Evolutionary conservation across 2,797 vertebrate genomes (phyloP).

Genomic region (Knipowitschia caucasica): DNA sequence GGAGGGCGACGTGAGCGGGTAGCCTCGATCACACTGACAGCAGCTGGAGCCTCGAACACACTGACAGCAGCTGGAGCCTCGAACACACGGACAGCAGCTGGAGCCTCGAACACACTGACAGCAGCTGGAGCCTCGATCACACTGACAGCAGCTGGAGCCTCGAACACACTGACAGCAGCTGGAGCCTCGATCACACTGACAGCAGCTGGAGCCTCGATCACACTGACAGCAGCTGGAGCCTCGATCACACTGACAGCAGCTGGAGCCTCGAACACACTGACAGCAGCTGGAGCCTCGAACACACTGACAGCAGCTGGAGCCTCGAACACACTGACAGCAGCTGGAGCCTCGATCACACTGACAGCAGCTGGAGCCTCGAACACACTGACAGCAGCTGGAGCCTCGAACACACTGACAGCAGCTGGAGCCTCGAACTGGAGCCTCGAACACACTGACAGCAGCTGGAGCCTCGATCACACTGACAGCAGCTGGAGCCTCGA

Average conservation of each 20-base stretch:
- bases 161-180: background rate
- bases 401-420: too few species aligned
- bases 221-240: background rate
- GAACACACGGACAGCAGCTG: background rate
- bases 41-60: background rate
- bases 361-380: too few species aligned
- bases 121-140: background rate
- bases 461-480: background rate
- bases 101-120: background rate
- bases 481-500: background rate
- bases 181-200: background rate
- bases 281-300: too few species aligned
- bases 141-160: background rate
- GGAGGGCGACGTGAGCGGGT: too few species aligned
- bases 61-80: background rate
- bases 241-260: too few species aligned
- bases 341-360: too few species aligned
- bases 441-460: too few species aligned
- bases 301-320: too few species aligned
- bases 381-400: too few species aligned
- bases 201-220: background rate
- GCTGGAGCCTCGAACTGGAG: too few species aligned
- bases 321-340: too few species aligned
- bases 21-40: background rate
- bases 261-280: too few species aligned